Percentiles rank a stretch among this genome's conserved stretches.
Evolutionary conservation across 1,140 invertebrate genomes (phyloP).

Genomic region (Cydia strobilella): DNA sequence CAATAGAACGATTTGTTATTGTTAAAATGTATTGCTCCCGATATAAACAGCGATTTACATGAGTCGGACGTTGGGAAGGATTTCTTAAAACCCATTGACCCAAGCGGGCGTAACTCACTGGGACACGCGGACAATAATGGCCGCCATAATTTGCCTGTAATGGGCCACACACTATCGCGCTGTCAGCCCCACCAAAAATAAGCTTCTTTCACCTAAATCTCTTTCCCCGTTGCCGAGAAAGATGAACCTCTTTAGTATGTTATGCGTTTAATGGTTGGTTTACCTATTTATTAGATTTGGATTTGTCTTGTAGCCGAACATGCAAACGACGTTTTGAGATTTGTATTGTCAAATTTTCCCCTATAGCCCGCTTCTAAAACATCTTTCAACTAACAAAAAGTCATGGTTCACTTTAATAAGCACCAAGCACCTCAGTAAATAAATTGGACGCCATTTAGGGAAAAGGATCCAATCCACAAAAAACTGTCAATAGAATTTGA

Average conservation of each 20-base stretch:
- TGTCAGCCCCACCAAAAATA: slow-evolving; percentile 75
- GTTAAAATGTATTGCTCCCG: slow-evolving; percentile 39
- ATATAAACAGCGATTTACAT: slow-evolving; percentile 37
- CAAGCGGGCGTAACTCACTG: slow-evolving; percentile 66
- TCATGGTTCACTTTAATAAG: too few species aligned
- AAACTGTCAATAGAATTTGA: too few species aligned
- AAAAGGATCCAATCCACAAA: too few species aligned
- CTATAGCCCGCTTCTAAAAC: too few species aligned
- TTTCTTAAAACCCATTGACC: slow-evolving; percentile 74
- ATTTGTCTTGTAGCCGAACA: background rate
- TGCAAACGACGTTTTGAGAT: background rate
- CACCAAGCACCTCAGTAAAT: too few species aligned
- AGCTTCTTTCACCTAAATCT: slow-evolving; percentile 70
- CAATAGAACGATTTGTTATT: slow-evolving; percentile 21
- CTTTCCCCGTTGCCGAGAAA: slow-evolving; percentile 47
- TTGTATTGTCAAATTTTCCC: too few species aligned
- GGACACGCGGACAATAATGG: slow-evolving; percentile 74
- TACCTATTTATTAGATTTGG: slow-evolving; percentile 17
- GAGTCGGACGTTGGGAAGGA: slow-evolving; percentile 49
- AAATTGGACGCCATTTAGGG: too few species aligned
- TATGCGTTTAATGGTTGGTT: slow-evolving; percentile 21
- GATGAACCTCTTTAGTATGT: slow-evolving; percentile 55
- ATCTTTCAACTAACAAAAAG: too few species aligned
- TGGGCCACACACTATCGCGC: slow-evolving; percentile 77
- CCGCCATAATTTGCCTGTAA: slow-evolving; percentile 77